These are phyloP conservation scores for Esox niger DNA, from an alignment of 2,113 vertebrate genomes.

Conservation along the genomic window DNA sequence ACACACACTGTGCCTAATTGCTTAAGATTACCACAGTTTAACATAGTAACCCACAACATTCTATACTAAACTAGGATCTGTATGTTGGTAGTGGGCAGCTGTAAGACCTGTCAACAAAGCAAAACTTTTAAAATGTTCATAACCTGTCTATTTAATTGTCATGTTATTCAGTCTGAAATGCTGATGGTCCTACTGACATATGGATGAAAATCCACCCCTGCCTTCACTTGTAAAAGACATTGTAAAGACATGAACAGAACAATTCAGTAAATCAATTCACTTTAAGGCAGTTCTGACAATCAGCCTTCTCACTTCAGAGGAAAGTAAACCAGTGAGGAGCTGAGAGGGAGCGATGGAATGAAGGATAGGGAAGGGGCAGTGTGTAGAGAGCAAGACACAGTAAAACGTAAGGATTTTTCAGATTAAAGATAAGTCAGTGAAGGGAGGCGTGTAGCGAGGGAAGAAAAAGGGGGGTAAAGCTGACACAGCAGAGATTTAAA, in stretches of 20 bases:
- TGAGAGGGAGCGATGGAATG: neutral
- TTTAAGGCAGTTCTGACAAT: slow-evolving; percentile 10
- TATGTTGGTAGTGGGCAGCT: too few species aligned
- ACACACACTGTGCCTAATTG: too few species aligned
- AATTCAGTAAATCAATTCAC: slow-evolving; percentile 6
- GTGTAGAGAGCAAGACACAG: neutral
- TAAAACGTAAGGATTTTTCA: slow-evolving; percentile 36
- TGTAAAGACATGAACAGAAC: slow-evolving; percentile 32
- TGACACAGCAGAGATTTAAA: slow-evolving; percentile 61
- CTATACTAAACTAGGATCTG: too few species aligned
- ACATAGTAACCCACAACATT: too few species aligned
- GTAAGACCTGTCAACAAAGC: too few species aligned
- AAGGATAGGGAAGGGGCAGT: neutral
- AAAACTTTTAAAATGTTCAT: too few species aligned
- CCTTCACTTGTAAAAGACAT: too few species aligned
- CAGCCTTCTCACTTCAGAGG: slow-evolving; percentile 8
- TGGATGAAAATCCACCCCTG: too few species aligned
- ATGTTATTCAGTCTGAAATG: too few species aligned
- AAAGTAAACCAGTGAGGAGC: neutral
- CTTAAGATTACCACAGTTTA: too few species aligned
- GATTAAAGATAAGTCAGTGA: slow-evolving; percentile 33
- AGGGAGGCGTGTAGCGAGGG: slow-evolving; percentile 20
- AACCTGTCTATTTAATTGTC: too few species aligned
- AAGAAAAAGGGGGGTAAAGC: slow-evolving; percentile 14
- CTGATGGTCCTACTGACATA: too few species aligned